Base-by-base conservation (phyloP, 2,888 invertebrate species). In the Carabus problematicus region DNA sequence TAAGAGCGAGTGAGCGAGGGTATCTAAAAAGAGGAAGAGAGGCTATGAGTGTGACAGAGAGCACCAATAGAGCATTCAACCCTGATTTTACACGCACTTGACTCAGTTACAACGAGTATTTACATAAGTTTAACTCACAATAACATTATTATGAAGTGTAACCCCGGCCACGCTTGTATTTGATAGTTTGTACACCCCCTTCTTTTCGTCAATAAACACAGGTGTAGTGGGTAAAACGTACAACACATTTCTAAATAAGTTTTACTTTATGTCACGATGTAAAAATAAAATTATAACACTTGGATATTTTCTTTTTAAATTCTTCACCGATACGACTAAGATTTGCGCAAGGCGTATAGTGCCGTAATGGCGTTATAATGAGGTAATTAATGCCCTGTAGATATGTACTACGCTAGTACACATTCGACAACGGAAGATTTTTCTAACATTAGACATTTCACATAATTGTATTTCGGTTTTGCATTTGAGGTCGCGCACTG, bases 31-130 rank as follows among this genome's bases (percentile, higher is more conserved):
- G 78, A 78, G 79, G 79, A 70, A 61, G 70, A 75, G 70, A 73
- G 75, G 74, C 75, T 73, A 42, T 43, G 59, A 29, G 67, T 43
- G 52, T 39, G 68, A 68, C 42, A 68, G 56, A 62, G 69, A 69
- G 54, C 42, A 52, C 45, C 58, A 14, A 61, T 43, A 63, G 67
- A 63, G 77, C 80, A 76, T 80, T 80, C 79, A 81, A 80, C 82
- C 81, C 81, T 82, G 83, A 85, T 85, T 85, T 84, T 84, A 85
- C 85, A 85, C 84, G 84, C 85, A 85, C 85, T 85, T 85, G 85
- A 84, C 83, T 85, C 82, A 79, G 69, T 70, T 70, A 42, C 60
- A 62, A 16, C 73, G 76, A 75, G 75, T 76, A 79, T 79, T 79
- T 77, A 78, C 78, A 79, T 79, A 79, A 77, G 76, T 78, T 76